Base-by-base conservation (phyloP, 2,888 invertebrate genomes). In the Cactoblastis cactorum region DNA sequence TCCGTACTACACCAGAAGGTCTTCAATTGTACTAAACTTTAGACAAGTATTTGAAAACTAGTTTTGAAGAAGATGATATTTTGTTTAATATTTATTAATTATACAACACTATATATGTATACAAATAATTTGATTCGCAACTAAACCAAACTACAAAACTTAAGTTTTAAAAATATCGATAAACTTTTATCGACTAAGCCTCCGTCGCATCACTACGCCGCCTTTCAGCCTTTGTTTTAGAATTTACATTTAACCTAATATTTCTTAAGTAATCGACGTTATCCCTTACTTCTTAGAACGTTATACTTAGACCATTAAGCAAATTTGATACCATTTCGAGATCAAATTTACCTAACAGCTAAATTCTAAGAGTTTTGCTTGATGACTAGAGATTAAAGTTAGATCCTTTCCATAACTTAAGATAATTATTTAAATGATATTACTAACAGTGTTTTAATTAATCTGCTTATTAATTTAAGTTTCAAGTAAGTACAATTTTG, bases 351-450 rank as follows among this genome's bases (percentile, higher is more conserved):
- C 52, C 62, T 59, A 61, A 57, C 51, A 55, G 54, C 56, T 52
- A 52, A 52, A 56, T 57, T 53, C 24, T 14, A 2, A 41, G 52
- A 54, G 53, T 58, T 53, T 65, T 65, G 67, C 37, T 17, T 37
- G 65, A 74, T 73, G 69, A 69, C 72, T 71, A 62, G 65, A 65
- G 65, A 63, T 70, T 76, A 66, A 72, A 68, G 65, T 37, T 22
- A 12, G 14, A 22, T 12, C 19, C 41, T 41, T 67, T n/a, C n/a
- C n/a, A n/a, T 58, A 68, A 69, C 62, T 68, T 72, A 71, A 75
- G 75, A 19, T 39, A 15, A 18, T 38, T 19, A 24, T 41, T 41
- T 24, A 18, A 37, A 37, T 71, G 71, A 67, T 65, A 55, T 68
- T 70, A 81, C 80, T 81, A 83, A 75, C 39, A 17, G 35, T 35